A percentile compares a stretch with the other conserved stretches of the same genome.
Evolutionary conservation across 1,140 invertebrate species (phyloP).

Genomic region (Metopolophium dirhodum): DNA sequence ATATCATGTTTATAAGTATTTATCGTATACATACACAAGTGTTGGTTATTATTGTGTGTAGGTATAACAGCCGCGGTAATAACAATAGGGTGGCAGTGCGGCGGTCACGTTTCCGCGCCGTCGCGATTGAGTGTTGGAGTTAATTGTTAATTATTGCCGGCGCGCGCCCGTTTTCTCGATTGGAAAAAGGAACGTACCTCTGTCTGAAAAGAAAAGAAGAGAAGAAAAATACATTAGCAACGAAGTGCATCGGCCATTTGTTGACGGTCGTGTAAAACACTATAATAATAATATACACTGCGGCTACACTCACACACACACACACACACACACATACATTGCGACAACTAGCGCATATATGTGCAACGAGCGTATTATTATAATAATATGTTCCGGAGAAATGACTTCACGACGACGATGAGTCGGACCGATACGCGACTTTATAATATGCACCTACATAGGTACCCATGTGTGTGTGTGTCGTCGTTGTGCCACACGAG

Average conservation of each 20-base stretch:
- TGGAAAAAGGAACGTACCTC: neutral
- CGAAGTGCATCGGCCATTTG: conserved; percentile 51
- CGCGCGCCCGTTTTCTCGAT: conserved; percentile 18
- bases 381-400: neutral
- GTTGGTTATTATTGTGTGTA: neutral
- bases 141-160: conserved; percentile 55
- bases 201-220: neutral
- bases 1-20: neutral
- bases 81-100: conserved; percentile 8
- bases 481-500: neutral
- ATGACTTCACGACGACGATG: conserved; percentile 41
- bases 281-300: no score
- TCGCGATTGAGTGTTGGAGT: conserved; percentile 55
- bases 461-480: neutral
- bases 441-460: neutral
- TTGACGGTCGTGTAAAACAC: conserved; percentile 47
- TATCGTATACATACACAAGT: neutral
- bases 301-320: neutral
- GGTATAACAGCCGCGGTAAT: neutral
- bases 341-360: neutral
- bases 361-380: neutral
- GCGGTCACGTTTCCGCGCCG: conserved; percentile 53
- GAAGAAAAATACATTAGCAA: conserved; percentile 45
- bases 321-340: no score
- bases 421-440: neutral